Evolutionary conservation across 2,888 invertebrate species (phyloP), one percentile per base, ranked within the genome.

Genomic region (Drosophila demipolita): DNA sequence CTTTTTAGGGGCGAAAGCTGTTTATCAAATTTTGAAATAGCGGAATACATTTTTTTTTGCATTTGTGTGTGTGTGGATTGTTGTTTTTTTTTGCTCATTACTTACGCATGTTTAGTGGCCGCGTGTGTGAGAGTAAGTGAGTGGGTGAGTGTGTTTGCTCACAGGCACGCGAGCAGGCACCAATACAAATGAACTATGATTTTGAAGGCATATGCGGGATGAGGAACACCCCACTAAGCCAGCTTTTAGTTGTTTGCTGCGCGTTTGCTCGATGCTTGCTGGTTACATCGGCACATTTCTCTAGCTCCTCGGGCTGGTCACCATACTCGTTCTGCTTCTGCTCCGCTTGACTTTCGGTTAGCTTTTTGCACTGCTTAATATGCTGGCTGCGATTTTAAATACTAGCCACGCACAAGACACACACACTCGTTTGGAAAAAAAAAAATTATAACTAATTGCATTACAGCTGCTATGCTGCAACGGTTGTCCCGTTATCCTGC

Each of bases 241-340:
- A 26, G 23, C n/a, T 32, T 32, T 76, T 45, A 45, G 50, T 64
- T 69, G 57, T 45, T 36, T 26, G 66, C 64, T 68, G 58, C 58
- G 68, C 70, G 67, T 60, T 69, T 52, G 54, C 50, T 62, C 66
- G 52, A 40, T 73, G 58, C 61, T 36, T 63, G 48, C 60, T 72
- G 75, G 66, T 82, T 80, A 69, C 75, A 78, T 76, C 78, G 65
- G 45, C 75, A 61, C 78, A 77, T 80, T 65, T 69, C 49, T 64
- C 33, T 33, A 60, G 36, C 61, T 58, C 29, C 32, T 45, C 45
- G 45, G 45, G 45, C 23, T 45, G 15, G 20, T 45, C 20, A 20
- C 4, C 45, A 45, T 23, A 23, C 45, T 15, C 45, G 4, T 23
- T 7, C 12, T 20, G 12, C 20, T 52, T 17, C 32, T 48, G n/a